phyloP scores from a whole-genome alignment of 2,888 invertebrate species.

The Drosophila antonietae region DNA sequence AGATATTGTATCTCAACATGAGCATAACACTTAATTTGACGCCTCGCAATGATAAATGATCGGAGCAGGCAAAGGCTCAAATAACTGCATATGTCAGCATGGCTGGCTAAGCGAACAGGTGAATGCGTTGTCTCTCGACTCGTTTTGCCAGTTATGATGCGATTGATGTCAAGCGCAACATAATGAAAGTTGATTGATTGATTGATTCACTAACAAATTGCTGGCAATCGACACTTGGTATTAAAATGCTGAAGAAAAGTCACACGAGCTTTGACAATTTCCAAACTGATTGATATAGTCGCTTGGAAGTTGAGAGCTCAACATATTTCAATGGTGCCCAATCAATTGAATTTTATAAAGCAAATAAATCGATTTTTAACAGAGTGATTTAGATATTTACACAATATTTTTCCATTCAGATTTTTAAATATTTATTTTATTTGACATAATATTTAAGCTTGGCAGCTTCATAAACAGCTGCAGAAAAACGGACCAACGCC shows the following conservation, averaged over 20 bases:
- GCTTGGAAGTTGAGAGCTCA: neutral
- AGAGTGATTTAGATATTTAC: neutral
- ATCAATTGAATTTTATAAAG: neutral
- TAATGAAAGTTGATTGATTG: constrained; percentile 23
- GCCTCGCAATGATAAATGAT: constrained; percentile 59
- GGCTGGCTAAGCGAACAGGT: constrained; percentile 47
- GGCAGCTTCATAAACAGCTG: constrained; percentile 8
- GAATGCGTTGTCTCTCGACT: constrained; percentile 1
- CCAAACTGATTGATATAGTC: constrained; percentile 1
- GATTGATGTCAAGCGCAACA: constrained; percentile 23
- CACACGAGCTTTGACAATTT: constrained; percentile 1
- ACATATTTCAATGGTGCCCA: neutral
- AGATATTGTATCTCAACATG: constrained; percentile 59
- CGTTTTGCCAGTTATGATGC: constrained; percentile 9
- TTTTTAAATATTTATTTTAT: constrained; percentile 6
- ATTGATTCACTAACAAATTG: constrained; percentile 31
- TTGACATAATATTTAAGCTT: neutral
- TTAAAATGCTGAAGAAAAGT: constrained; percentile 3
- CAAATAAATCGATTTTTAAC: constrained; percentile 1
- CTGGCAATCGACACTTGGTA: neutral
- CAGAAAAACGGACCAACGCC: neutral
- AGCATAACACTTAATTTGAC: constrained; percentile 58
- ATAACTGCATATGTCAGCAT: constrained; percentile 35
- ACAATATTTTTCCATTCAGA: neutral
- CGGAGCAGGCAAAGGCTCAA: constrained; percentile 32